A percentile compares a stretch with the other conserved stretches of the same genome.
phyloP scores from a whole-genome alignment of 2,113 vertebrate genomes.

The Gymnobelideus leadbeateri region DNA sequence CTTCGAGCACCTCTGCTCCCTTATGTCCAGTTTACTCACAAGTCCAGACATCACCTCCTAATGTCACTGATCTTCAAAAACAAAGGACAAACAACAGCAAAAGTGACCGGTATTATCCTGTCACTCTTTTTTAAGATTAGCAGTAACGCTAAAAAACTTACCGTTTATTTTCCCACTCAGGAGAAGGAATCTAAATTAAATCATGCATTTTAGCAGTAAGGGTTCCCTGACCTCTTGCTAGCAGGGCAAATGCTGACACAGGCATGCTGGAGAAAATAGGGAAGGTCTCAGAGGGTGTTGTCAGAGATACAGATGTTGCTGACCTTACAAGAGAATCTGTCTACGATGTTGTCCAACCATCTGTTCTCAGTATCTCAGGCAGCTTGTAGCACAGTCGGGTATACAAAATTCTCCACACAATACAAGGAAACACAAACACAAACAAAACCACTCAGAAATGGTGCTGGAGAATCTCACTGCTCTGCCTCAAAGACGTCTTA shows the following conservation, averaged over 20 bases:
- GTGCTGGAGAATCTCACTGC: not conserved
- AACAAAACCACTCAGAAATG: not conserved
- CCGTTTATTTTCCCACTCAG: not conserved
- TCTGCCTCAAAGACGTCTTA: not conserved
- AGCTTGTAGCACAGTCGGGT: not conserved
- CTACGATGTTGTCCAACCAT: not conserved
- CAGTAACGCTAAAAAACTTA: not conserved
- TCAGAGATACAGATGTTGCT: not conserved
- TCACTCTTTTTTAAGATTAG: not conserved
- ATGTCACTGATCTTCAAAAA: not conserved
- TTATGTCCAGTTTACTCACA: too few species aligned
- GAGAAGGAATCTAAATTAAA: not conserved
- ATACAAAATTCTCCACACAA: not conserved
- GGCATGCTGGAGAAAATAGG: not conserved
- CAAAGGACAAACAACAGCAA: not conserved
- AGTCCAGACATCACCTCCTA: too few species aligned
- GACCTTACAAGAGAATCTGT: not conserved
- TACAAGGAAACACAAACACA: not conserved
- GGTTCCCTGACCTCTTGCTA: not conserved
- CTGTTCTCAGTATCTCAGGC: not conserved
- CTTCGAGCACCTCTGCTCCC: not conserved
- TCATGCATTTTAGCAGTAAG: not conserved
- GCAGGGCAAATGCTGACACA: not conserved
- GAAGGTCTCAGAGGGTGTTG: not conserved
- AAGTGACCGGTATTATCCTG: not conserved